Evolutionary conservation across 2,113 vertebrate species (phyloP), one percentile per base, ranked within the genome.

Genomic region (Brienomyrus longianalis): DNA sequence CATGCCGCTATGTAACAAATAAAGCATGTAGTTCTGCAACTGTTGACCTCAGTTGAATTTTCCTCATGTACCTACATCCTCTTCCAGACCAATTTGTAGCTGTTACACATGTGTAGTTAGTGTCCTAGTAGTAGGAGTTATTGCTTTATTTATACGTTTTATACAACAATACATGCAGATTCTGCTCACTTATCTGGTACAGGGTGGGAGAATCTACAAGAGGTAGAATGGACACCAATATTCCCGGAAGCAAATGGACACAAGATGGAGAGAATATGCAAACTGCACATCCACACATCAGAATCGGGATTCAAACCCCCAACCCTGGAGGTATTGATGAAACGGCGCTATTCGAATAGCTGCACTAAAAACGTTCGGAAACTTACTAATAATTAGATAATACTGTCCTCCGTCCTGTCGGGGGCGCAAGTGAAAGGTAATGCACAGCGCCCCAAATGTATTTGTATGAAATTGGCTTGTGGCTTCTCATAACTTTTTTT

Each of bases 401-500:
- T 88, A 88, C 45, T 74, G 59, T 74, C 84, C 47, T 77, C 86
- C 86, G 39, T 35, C 13, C 94, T 0, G 83, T 66, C 91, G 95
- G 54, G 90, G 94, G 90, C 92, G 92, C 92, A 91, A 91, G 17
- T 7, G 1, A 13, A 74, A 90, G 7, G 59, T 23, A 89, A 39
- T 3, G 0, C 1, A 6, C 1, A 0, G 48, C 90, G 85, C 15
- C 94, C 92, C 92, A 35, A 89, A 91, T 80, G 91, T 91, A 66
- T 92, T 48, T 91, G 92, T 80, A 85, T 10, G 45, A 89, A 93
- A 93, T 94, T 89, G 89, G 90, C 91, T 89, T 89, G 90, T 50
- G 74, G 91, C 45, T 74, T 85, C 90, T 91, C 91, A 92, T 89
- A 95, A 94, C 92, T 95, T 95, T 94, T 94, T 93, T 56, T 88